Percentiles rank a stretch among this genome's conserved stretches.
Evolutionary conservation across 1,140 invertebrate genomes (phyloP).

Genomic region (Gonatopus flavifemur): DNA sequence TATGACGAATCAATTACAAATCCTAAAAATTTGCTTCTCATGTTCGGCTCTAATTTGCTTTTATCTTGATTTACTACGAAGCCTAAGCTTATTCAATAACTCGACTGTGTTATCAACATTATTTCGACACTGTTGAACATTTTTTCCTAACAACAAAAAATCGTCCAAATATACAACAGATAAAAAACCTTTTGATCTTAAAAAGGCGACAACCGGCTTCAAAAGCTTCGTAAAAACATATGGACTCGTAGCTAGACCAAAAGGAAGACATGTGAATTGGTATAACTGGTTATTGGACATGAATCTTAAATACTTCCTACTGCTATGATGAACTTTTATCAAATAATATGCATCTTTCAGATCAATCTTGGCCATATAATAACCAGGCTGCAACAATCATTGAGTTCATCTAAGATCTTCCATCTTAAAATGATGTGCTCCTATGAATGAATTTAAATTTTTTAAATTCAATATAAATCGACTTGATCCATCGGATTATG

Average conservation of each 20-base stretch:
- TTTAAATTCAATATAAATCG: constrained; percentile 34
- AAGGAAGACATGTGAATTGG: constrained; percentile 28
- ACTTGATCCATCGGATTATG: constrained; percentile 19
- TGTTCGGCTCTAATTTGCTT: neutral
- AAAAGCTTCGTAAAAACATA: constrained; percentile 30
- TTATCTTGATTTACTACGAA: constrained; percentile 13
- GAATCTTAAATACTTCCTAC: constrained; percentile 26
- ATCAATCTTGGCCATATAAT: constrained; percentile 17
- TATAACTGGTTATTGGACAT: constrained; percentile 12
- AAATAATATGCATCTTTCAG: constrained; percentile 8
- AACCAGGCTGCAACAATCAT: constrained; percentile 4
- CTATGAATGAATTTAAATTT: constrained; percentile 28
- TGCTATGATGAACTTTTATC: constrained; percentile 4
- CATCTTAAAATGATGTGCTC: constrained; percentile 38
- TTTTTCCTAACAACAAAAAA: neutral
- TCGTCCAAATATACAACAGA: constrained; percentile 11
- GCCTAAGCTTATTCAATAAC: constrained; percentile 6
- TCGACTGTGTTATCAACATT: neutral
- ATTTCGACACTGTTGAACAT: neutral
- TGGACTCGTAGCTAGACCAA: constrained; percentile 20
- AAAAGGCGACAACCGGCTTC: constrained; percentile 25
- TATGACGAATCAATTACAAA: neutral
- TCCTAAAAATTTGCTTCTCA: constrained; percentile 1
- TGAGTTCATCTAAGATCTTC: constrained; percentile 19
- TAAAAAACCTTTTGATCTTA: too few relatives aligned